Evolutionary conservation across 64 coral and sea anemone species (phyloP), one percentile per base, ranked within the genome.

Genomic region (Porites lutea): DNA sequence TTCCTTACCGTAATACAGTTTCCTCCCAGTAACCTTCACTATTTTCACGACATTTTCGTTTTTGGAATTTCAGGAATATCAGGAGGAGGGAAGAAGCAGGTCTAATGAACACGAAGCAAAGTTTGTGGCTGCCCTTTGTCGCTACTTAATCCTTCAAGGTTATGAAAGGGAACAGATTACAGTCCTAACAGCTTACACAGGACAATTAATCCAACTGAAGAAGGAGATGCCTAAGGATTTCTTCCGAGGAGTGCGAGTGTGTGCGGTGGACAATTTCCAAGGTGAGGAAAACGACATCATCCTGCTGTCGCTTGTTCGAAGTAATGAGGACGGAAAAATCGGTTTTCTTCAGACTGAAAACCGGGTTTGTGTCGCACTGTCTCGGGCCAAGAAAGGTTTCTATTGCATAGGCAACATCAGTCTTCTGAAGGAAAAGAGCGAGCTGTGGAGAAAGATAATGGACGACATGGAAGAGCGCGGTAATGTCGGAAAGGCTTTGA

Each of bases 251-350:
- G 95, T 97, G 53, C 89, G 95, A 74, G 72, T 97, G 64, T 97
- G 88, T 13, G 92, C 95, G 16, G 95, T 97, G 21, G 95, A 97
- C 67, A 97, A 97, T 82, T 97, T 97, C 51, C 95, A 97, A 83
- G 95, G 95, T 14, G 97, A 98, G 72, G 97, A 98, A 72, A 98
- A 98, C 37, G 94, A 98, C 27, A 95, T 98, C 21, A 90, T 98
- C 63, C 88, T 98, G 18, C 78, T 98, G 45, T 98, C 97, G 4
- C 94, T 98, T 18, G 97, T 98, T 23, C 94, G 97, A 65, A 98
- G 97, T 65, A 98, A 98, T 72, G 83, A 93, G 16, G 94, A 98
- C 22, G 91, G 88, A 21, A 98, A 94, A 59, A 98, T 98, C 59
- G 97, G 97, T 43, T 99, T 99, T 52, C 78, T 99, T 11, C 82